Evolutionary conservation across 2,797 vertebrate genomes (phyloP), one percentile per base, ranked within the genome.

Genomic region (Thamnophis elegans): DNA sequence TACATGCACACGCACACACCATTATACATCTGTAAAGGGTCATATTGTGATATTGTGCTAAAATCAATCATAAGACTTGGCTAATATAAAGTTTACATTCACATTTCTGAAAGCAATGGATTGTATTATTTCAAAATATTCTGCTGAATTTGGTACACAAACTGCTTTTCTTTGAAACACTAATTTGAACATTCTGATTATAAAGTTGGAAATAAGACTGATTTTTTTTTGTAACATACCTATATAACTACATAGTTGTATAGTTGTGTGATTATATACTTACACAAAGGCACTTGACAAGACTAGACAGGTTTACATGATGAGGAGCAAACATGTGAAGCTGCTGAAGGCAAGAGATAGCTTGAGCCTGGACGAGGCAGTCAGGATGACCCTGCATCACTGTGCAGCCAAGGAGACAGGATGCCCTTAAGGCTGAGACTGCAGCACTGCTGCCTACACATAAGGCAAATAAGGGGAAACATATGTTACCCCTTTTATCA

Each of bases 271-370:
- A 82, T 96, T 0, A 3, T 89, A 92, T 97, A 98, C 99, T 98
- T 95, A 99, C 99, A 97, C 99, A 99, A 9, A 99, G 98, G 28
- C 98, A 98, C 94, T 97, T 98, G 1, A 99, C 98, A 14, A 99
- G 97, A 94, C 93, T 97, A 85, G 98, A 98, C 95, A 99, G 97
- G 97, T 99, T 98, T 93, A 99, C 98, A 0, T 99, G 98, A 28
- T 97, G 96, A 20, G 99, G 99, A 53, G 98, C 98, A 97, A 99
- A 99, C 99, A 99, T 98, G 96, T 99, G 99, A 93, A 99, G 98
- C 97, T 99, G 99, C 97, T 99, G 99, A 96, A 99, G 98, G 95
- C 99, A 99, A 94, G 98, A 98, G 94, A 99, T 98, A 92, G 98
- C 98, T 94, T 98, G 98, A 91, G 99, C 98, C 96, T 99, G 98